A percentile compares a stretch with the other conserved stretches of the same genome.
phyloP scores from a whole-genome alignment of 1,140 invertebrate genomes.

The Melipona quadrifasciata region DNA sequence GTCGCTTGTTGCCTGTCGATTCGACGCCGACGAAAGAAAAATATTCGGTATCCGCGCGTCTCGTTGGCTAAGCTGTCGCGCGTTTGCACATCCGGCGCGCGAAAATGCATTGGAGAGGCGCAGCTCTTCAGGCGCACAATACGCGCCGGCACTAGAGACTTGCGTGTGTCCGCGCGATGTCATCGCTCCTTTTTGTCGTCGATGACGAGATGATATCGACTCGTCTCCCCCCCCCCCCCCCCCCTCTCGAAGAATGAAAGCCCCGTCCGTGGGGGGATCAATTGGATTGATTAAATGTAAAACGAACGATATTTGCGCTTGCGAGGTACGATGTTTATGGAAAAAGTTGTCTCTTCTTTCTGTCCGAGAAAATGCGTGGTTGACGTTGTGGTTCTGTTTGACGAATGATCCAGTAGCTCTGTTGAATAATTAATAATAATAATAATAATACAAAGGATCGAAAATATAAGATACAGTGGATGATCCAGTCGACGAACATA shows the following conservation, averaged over 20 bases:
- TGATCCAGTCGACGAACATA: too few relatives aligned
- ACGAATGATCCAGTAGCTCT: not conserved
- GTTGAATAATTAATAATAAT: not conserved
- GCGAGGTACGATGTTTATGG: not conserved
- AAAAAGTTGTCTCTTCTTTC: not conserved
- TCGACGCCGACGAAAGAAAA: slow-evolving; percentile 38
- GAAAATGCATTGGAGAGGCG: slow-evolving; percentile 35
- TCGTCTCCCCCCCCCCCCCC: not conserved
- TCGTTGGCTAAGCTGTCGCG: slow-evolving; percentile 35
- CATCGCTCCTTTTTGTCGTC: slow-evolving; percentile 52
- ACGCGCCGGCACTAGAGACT: slow-evolving; percentile 65
- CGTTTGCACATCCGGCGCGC: slow-evolving; percentile 40
- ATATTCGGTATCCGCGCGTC: slow-evolving; percentile 34
- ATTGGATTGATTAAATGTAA: slow-evolving; percentile 27
- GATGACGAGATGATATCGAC: slow-evolving; percentile 52
- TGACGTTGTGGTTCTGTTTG: too few relatives aligned
- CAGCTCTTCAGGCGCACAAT: slow-evolving; percentile 35
- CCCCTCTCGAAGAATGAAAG: not conserved
- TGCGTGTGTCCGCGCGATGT: slow-evolving; percentile 70
- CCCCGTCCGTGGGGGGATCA: too few relatives aligned
- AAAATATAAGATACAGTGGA: too few relatives aligned
- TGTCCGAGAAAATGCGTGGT: not conserved
- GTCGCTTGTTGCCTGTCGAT: slow-evolving; percentile 11
- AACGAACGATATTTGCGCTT: not conserved
- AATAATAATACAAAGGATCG: too few relatives aligned